Base-by-base conservation (phyloP, 2,113 vertebrate species). In the Eptesicus fuscus region DNA sequence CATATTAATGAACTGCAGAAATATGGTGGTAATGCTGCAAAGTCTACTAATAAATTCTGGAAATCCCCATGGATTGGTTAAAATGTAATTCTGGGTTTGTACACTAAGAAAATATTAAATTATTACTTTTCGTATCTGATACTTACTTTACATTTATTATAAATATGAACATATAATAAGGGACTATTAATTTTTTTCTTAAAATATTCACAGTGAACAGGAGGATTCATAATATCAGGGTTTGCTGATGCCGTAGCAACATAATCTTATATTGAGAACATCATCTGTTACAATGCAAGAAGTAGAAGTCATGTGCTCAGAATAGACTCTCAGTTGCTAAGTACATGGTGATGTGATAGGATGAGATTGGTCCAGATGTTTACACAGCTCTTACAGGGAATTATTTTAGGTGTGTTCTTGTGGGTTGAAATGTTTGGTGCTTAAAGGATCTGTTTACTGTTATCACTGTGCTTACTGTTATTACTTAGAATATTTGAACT, bases 171-270 rank as follows among this genome's bases (percentile, higher is more conserved):
- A 44, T 90, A 30, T 59, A 32, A 80, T 30, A 84, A n/a, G 11
- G 12, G 61, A 51, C 18, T 0, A 7, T 83, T 93, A 30, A 77
- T 96, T 95, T 9, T 87, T 74, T 90, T 76, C 65, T 96, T 86
- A 65, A 97, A 71, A 10, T 63, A 44, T 96, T 83, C 71, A 11
- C 40, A 32, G 25, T 97, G 76, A 87, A n/a, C 32, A 93, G 89
- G 51, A 63, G 25, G 4, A 59, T 95, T 96, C 79, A 8, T 86
- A 59, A 88, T 14, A 90, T 85, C 2, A 0, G 89, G 56, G 37
- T 90, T 95, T 95, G n/a, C 69, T 77, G 69, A 73, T 89, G 30
- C 74, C 87, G 77, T 95, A 92, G 88, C 69, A 96, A 90, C 95
- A 88, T 86, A 78, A 53, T 91, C 94, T 95, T 82, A 51, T 35